Evolutionary conservation across 2,797 vertebrate genomes (phyloP), one percentile per base, ranked within the genome.

Genomic region (Brotula barbata): DNA sequence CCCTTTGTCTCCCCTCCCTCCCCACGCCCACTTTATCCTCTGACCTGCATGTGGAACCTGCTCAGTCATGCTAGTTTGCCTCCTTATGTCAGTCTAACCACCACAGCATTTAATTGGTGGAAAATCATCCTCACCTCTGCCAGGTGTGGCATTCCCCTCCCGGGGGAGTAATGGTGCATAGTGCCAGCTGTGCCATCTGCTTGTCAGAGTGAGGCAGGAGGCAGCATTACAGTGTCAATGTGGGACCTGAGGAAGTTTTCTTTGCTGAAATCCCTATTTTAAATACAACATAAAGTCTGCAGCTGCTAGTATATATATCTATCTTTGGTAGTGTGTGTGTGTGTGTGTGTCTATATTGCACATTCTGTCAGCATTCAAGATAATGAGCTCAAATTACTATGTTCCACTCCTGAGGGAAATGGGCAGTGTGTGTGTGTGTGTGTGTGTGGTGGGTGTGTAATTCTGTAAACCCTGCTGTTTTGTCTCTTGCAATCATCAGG

Each of bases 51-150:
- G 54, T 67, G 64, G 64, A 85, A 88, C 88, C 47, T 91, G 91
- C 87, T 86, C 83, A 64, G 87, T 92, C 89, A 86, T 87, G 90
- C 86, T 80, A 85, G 42, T 51, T 22, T 75, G 48, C 65, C 23
- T 82, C 55, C 44, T 25, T 71, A 65, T 79, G 63, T 79, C 80
- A 83, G 65, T 71, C 67, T 69, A 74, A 82, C 80, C 73, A 80
- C 71, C 69, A 67, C 55, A 73, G 62, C 48, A 73, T 78, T 76
- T 71, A 75, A 81, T 73, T 70, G 68, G 66, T 83, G 86, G 84
- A 88, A 87, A 85, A 79, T 83, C 40, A 33, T 78, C 71, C 72
- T 70, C 57, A 69, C 47, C 45, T 40, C 60, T 80, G 77, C 77
- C 84, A 86, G 64, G 71, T 76, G 78, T 82, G 85, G 81, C 82